phyloP scores from a whole-genome alignment of 2,888 invertebrate genomes.

The Kryphioiulus occultus region DNA sequence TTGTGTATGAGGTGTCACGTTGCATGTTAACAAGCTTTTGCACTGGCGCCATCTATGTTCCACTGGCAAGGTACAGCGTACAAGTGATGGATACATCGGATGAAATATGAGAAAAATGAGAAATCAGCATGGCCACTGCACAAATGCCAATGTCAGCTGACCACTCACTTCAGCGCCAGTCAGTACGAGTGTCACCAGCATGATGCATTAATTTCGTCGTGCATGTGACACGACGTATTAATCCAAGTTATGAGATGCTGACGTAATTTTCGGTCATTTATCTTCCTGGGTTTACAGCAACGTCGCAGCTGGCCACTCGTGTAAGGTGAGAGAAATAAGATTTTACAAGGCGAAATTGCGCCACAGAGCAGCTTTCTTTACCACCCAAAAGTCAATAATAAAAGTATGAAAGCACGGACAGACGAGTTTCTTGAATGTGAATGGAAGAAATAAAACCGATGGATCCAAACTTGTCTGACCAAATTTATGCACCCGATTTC shows the following conservation, averaged over 20 bases:
- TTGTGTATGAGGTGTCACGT: no score
- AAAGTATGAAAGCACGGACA: background rate
- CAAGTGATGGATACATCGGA: background rate
- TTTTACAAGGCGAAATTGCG: constrained; percentile 3
- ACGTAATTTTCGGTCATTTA: constrained; percentile 44
- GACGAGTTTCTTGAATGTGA: background rate
- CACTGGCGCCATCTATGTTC: no score
- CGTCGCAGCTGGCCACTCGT: background rate
- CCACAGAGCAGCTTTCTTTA: background rate
- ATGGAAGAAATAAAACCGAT: background rate
- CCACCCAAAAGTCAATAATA: background rate
- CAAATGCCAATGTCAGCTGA: background rate
- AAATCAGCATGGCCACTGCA: background rate
- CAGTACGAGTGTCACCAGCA: background rate
- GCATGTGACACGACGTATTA: constrained; percentile 13
- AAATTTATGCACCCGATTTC: background rate
- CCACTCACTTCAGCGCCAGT: background rate
- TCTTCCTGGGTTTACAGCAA: background rate
- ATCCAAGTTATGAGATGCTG: constrained; percentile 39
- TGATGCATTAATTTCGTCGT: constrained; percentile 27
- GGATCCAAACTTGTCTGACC: background rate
- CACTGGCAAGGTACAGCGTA: background rate
- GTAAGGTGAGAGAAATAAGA: background rate
- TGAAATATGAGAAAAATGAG: background rate
- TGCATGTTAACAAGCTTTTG: no score